Conservation (phyloP, 2,888 invertebrate genomes). For the Tipula helvola region DNA sequence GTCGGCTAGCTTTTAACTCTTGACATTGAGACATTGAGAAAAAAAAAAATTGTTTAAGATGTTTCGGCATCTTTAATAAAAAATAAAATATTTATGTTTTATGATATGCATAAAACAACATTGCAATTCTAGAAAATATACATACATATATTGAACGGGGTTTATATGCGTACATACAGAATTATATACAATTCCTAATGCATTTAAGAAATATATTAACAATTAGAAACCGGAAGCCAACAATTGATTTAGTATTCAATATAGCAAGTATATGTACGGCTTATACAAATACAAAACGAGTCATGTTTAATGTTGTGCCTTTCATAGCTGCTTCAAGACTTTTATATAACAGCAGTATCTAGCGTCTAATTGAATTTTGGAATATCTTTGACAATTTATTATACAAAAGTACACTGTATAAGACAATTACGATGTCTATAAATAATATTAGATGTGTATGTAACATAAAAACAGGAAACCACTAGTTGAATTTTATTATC, state of each 20-base stretch:
- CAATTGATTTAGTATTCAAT: conserved; percentile 4
- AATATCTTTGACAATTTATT: not conserved
- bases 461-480: not conserved
- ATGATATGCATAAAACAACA: not conserved
- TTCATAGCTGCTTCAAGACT: not conserved
- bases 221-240: not conserved
- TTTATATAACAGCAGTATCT: not conserved
- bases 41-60: not conserved
- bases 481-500: not conserved
- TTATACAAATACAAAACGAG: not conserved
- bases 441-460: no score
- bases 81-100: not conserved
- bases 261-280: not conserved
- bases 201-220: not conserved
- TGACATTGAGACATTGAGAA: not conserved
- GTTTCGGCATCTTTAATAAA: not conserved
- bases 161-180: not conserved
- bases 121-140: not conserved
- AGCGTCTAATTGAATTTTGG: not conserved
- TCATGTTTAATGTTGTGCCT: not conserved
- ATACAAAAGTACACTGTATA: not conserved
- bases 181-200: not conserved
- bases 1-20: not conserved
- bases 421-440: not conserved
- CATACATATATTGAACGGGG: not conserved